phyloP scores from a whole-genome alignment of 2,888 invertebrate genomes.

The Stenolophus ochropezus region DNA sequence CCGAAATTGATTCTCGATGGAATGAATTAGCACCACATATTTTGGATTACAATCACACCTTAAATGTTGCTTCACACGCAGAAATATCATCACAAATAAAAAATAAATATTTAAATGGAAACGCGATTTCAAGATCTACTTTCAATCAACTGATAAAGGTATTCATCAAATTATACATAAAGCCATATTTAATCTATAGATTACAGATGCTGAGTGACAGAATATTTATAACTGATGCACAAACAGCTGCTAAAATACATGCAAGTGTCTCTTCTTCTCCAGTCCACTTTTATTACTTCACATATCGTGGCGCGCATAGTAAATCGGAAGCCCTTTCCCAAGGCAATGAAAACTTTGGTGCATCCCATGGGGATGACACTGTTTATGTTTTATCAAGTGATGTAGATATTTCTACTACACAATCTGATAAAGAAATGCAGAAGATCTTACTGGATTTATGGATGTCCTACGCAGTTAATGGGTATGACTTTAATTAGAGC shows the following conservation, averaged over 20 bases:
- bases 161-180: constrained; percentile 18
- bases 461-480: constrained; percentile 75
- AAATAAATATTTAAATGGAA: constrained; percentile 75
- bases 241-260: constrained; percentile 78
- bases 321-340: constrained; percentile 75
- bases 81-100: constrained; percentile 75
- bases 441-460: constrained; percentile 75
- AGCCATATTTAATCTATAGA: background rate
- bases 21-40: constrained; percentile 77
- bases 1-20: constrained; percentile 77
- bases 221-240: constrained; percentile 78
- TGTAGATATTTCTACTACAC: constrained; percentile 69
- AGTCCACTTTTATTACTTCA: constrained; percentile 80
- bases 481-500: constrained; percentile 72
- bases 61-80: constrained; percentile 69
- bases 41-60: constrained; percentile 79
- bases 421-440: constrained; percentile 75
- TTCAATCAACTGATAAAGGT: constrained; percentile 63
- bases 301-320: constrained; percentile 77
- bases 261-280: constrained; percentile 76
- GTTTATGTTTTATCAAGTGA: constrained; percentile 73
- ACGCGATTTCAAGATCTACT: constrained; percentile 71
- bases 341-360: constrained; percentile 78
- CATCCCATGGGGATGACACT: constrained; percentile 80
- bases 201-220: constrained; percentile 79